phyloP scores from a whole-genome alignment of 2,888 invertebrate genomes.

The Bursaphelenchus okinawaensis region DNA sequence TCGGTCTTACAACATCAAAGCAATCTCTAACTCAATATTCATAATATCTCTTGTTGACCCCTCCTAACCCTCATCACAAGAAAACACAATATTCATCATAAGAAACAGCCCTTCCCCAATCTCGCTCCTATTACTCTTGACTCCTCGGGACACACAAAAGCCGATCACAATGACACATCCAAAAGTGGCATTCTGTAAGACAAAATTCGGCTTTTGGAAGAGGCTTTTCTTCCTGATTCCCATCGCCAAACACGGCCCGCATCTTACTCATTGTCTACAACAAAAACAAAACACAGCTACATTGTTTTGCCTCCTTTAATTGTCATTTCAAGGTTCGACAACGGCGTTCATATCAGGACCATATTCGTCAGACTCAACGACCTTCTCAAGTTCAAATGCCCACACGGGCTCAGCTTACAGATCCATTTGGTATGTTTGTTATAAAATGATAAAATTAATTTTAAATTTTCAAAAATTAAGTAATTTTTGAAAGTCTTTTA shows the following conservation, averaged over 20 bases:
- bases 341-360: constrained; percentile 4
- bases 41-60: too few species aligned
- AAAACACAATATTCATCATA: too few species aligned
- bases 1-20: too few species aligned
- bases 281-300: too few species aligned
- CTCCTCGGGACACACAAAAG: too few species aligned
- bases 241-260: not conserved
- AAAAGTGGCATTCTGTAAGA: not conserved
- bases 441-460: not conserved
- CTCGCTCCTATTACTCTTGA: too few species aligned
- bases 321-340: constrained; percentile 6
- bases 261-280: not conserved
- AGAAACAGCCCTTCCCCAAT: too few species aligned
- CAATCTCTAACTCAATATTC: too few species aligned
- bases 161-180: not conserved
- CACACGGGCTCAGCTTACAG: not conserved
- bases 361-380: constrained; percentile 9
- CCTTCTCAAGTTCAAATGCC: constrained; percentile 1
- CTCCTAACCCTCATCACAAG: too few species aligned
- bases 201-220: too few species aligned
- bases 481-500: too few species aligned
- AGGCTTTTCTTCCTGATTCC: not conserved
- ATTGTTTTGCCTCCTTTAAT: too few species aligned
- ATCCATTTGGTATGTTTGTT: constrained; percentile 9
- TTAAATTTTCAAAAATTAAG: not conserved